Conservation (phyloP, 2,113 vertebrate species). For the Fregata magnificens region DNA sequence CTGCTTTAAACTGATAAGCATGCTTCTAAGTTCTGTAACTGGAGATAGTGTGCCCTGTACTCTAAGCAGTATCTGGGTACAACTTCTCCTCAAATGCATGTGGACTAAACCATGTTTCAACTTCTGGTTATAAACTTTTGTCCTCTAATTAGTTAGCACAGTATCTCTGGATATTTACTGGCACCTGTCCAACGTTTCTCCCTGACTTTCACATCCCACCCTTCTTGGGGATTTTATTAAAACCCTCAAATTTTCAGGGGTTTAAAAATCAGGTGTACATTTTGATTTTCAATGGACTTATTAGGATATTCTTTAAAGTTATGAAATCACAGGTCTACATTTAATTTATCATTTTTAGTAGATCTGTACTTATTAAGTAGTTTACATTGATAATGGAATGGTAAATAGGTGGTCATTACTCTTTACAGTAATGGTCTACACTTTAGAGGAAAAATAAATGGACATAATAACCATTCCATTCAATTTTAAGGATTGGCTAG, state of each 20-base stretch:
- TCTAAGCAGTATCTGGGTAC: background rate
- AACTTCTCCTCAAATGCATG: background rate
- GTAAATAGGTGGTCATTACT: background rate
- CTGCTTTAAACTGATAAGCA: background rate
- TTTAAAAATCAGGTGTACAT: background rate
- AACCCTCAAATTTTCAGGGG: background rate
- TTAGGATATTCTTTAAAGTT: background rate
- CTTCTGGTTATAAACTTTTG: background rate
- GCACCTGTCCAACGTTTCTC: background rate
- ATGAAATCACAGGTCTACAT: background rate
- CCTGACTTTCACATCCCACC: background rate
- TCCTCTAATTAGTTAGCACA: slow-evolving; percentile 5
- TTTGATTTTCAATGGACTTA: background rate
- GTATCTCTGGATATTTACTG: background rate
- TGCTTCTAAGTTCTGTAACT: background rate
- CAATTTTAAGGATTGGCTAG: background rate
- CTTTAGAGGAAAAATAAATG: background rate
- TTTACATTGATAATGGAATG: background rate
- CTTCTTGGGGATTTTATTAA: background rate
- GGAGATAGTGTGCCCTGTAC: background rate
- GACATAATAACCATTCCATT: background rate
- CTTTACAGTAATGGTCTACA: background rate
- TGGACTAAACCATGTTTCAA: background rate
- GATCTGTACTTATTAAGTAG: background rate
- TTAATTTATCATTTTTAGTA: background rate